Evolutionary conservation across 2,888 invertebrate genomes (phyloP).

Genomic region (Pollenia amentaria): DNA sequence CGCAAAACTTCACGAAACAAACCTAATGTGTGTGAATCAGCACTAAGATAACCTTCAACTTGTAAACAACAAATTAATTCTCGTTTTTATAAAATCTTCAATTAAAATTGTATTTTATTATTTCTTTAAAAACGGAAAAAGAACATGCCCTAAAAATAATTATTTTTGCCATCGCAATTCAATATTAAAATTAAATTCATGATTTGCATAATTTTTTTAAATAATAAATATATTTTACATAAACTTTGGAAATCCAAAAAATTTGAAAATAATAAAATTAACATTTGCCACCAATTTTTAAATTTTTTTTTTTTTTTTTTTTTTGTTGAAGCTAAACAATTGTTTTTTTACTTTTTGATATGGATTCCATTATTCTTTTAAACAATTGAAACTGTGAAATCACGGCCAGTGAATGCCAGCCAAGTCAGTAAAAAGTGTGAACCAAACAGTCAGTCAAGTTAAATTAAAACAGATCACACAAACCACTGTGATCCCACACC

Average conservation of each 20-base stretch:
- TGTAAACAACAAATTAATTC: conserved; percentile 4
- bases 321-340: conserved; percentile 14
- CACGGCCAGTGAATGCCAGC: conserved; percentile 64
- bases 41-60: conserved; percentile 10
- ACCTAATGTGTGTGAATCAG: too few species aligned
- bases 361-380: neutral
- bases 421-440: neutral
- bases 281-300: conserved; percentile 44
- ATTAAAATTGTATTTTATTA: neutral
- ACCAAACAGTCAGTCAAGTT: conserved; percentile 12
- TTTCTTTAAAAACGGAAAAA: too few species aligned
- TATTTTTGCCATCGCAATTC: conserved; percentile 28
- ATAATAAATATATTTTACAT: conserved; percentile 50
- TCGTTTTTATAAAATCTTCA: neutral
- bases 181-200: conserved; percentile 36
- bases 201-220: conserved; percentile 51
- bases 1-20: too few species aligned
- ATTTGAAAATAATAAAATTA: conserved; percentile 11
- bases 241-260: conserved; percentile 27
- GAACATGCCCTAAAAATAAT: neutral
- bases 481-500: conserved; percentile 3
- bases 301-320: conserved; percentile 15
- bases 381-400: conserved; percentile 68
- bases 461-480: conserved; percentile 35
- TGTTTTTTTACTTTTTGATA: conserved; percentile 9